phyloP scores from a whole-genome alignment of 2,113 vertebrate species.

The Thunnus thynnus region DNA sequence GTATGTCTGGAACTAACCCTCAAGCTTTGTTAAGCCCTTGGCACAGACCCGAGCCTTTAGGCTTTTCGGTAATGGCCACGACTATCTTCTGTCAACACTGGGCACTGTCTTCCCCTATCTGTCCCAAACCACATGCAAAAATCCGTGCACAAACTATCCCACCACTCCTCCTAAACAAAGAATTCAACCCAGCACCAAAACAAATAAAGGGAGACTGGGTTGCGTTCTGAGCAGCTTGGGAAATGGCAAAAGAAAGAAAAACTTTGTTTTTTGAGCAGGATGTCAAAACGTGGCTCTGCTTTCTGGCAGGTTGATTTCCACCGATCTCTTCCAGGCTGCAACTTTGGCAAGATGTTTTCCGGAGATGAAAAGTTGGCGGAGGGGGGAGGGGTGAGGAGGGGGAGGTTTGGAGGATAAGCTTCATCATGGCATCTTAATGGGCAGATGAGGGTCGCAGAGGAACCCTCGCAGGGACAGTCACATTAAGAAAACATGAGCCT shows the following conservation, averaged over 20 bases:
- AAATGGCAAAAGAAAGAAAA: constrained; percentile 42
- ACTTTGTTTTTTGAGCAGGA: neutral
- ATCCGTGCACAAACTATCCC: constrained; percentile 52
- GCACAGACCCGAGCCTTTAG: constrained; percentile 66
- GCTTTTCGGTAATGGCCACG: constrained; percentile 68
- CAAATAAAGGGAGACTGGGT: constrained; percentile 45
- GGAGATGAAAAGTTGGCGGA: constrained; percentile 45
- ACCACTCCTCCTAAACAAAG: constrained; percentile 31
- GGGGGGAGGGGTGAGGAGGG: neutral
- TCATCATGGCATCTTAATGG: constrained; percentile 64
- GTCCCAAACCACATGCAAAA: constrained; percentile 53
- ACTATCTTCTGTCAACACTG: constrained; percentile 54
- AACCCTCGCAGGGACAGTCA: constrained; percentile 34
- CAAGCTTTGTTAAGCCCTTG: constrained; percentile 74
- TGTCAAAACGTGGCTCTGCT: constrained; percentile 34
- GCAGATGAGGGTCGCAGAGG: constrained; percentile 27
- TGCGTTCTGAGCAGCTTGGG: constrained; percentile 39
- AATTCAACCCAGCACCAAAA: constrained; percentile 37
- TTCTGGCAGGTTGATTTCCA: constrained; percentile 28
- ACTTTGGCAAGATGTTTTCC: constrained; percentile 74
- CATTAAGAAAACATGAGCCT: constrained; percentile 42
- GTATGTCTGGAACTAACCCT: constrained; percentile 65
- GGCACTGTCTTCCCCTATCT: constrained; percentile 35
- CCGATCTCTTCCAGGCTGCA: constrained; percentile 45
- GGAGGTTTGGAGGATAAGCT: constrained; percentile 10